phyloP scores from a whole-genome alignment of 1,140 invertebrate species.

The Caerostris extrusa region DNA sequence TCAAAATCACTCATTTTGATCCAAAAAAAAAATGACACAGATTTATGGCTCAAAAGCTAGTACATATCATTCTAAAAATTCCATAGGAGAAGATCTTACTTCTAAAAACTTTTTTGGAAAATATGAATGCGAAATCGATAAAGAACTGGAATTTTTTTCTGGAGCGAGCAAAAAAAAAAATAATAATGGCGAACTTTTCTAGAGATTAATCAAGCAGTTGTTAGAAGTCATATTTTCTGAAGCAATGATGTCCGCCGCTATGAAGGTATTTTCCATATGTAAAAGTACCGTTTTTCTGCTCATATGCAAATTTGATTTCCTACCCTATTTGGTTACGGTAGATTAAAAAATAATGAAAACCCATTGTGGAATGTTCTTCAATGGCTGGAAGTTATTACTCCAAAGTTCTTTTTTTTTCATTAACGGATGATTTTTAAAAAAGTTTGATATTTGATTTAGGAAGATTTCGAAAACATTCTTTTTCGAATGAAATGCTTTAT shows the following conservation, averaged over 20 bases:
- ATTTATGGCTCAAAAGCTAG: background rate
- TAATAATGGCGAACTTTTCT: background rate
- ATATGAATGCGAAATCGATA: conserved; percentile 15
- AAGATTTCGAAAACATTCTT: background rate
- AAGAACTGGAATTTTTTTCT: background rate
- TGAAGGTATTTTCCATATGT: background rate
- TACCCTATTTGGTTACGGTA: background rate
- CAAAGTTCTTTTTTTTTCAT: background rate
- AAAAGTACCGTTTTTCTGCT: background rate
- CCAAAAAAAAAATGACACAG: background rate
- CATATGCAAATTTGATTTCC: background rate
- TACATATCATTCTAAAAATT: background rate
- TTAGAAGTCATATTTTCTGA: background rate
- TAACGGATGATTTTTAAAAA: background rate
- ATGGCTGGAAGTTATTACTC: background rate
- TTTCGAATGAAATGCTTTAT: background rate
- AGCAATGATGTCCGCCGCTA: background rate
- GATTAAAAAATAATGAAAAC: background rate
- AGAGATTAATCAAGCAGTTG: conserved; percentile 16
- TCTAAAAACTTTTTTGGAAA: background rate
- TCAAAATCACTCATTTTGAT: background rate
- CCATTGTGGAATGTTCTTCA: background rate
- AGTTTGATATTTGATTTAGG: background rate
- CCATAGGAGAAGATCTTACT: background rate
- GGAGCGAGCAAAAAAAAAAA: background rate